Base-by-base conservation (phyloP, 2,888 invertebrate species). In the Norana najaformis region DNA sequence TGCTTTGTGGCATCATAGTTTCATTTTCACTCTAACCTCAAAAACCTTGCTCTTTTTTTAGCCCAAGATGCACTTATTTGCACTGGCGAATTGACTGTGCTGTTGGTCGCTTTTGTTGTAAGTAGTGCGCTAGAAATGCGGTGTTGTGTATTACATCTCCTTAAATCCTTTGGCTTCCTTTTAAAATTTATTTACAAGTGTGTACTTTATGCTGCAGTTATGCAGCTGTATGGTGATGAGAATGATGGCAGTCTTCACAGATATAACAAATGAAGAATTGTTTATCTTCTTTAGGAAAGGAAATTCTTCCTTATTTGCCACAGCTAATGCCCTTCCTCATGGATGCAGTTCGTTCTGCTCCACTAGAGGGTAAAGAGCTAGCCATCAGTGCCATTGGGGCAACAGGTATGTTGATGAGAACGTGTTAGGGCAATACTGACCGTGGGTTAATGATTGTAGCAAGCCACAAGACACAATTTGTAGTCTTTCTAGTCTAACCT, bases 251-350 rank as follows among this genome's bases (percentile, higher is more conserved):
- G n/a, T 30, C 23, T 11, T 18, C 36, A 53, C 89, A 36, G 37
- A 35, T 88, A n/a, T 88, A 38, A 11, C 14, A 35, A 38, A 30
- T 13, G 14, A 88, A 37, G 88, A 38, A 14, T 38, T 38, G n/a
- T 39, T 90, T 36, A 20, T 47, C 30, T 35, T 90, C 35, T 83
- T 47, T 92, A 94, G 96, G 96, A 92, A 96, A 96, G 89, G 96
- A 96, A n/a, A 95, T 97, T 82, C 94, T 96, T 89, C 97, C 97
- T 0, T 97, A 97, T 94, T 95, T 97, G 90, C 96, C 97, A 0
- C 95, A 96, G 1, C 94, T 97, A 83, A 97, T 97, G 97, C 96
- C 96, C 89, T 96, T 96, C 91, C 95, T 97, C 30, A 96, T 97
- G 91, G 96, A 92, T 36, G 93, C 94, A 0, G 91, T 94, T 88